Evolutionary conservation across 2,888 invertebrate genomes (phyloP), one percentile per base, ranked within the genome.

Genomic region (Microdon myrmicae): DNA sequence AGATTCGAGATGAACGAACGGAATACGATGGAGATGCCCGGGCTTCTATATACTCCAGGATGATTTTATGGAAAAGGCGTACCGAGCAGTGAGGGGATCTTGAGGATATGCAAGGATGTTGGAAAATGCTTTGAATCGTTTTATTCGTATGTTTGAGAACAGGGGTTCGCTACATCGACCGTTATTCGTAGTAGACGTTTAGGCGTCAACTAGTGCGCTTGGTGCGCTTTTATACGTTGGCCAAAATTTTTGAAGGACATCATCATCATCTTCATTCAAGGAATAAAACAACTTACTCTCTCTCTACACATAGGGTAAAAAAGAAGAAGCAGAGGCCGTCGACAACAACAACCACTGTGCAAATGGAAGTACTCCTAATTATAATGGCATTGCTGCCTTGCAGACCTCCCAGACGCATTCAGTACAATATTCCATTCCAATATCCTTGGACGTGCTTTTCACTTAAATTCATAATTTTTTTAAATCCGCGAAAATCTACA

Each of bases 171-270:
- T 79, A 78, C 75, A 77, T 76, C 77, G 78, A 77, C 74, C 78
- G 76, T 75, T 78, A 79, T 78, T 79, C 79, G 77, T 78, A 79
- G 80, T 79, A 79, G 79, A 79, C 79, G 80, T 79, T 81, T 80
- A 79, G 81, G 81, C 79, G 81, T 81, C 78, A 82, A 81, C 79
- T 80, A 80, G 80, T 79, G 78, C 78, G 79, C 79, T 79, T 78
- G 78, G 78, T 78, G 77, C 77, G 78, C 78, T 79, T 73, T 77
- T 74, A 72, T 72, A 71, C 72, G 68, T 74, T 76, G 74, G 72
- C 72, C 66, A 59, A 53, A 66, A 59, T 59, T 66, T 59, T 66
- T 66, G 66, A 66, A 66, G 66, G 66, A 66, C 66, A 66, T 59
- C 66, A 66, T 66, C 66, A 59, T 59, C 66, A 66, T 66, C 54